Conservation (phyloP, 2,113 vertebrate genomes). For the Neoarius graeffei region DNA sequence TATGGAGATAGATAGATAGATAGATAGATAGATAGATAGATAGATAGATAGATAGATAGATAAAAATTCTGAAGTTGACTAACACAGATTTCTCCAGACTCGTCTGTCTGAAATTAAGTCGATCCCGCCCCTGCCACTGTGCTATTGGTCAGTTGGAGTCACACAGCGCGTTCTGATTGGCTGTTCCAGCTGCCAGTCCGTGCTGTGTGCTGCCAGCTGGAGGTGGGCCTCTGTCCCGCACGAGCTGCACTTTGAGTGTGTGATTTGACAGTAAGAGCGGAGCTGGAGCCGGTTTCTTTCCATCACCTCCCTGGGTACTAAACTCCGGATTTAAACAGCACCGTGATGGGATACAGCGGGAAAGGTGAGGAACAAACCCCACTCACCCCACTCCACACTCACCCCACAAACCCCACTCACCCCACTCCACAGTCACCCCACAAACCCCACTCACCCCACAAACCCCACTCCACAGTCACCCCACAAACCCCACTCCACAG, state of each 20-base stretch:
- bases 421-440: too few species aligned
- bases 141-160: constrained; percentile 32
- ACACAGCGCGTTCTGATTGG: constrained; percentile 30
- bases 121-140: constrained; percentile 23
- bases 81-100: not conserved
- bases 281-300: not conserved
- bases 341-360: constrained; percentile 29
- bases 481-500: too few species aligned
- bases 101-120: not conserved
- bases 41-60: not conserved
- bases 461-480: too few species aligned
- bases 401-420: not conserved
- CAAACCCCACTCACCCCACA: too few species aligned
- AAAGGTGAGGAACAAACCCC: constrained; percentile 40
- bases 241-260: constrained; percentile 37
- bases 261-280: not conserved
- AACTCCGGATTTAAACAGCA: not conserved
- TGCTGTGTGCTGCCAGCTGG: constrained; percentile 46
- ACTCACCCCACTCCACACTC: not conserved
- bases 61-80: not conserved
- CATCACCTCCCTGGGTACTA: not conserved
- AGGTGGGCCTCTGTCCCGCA: constrained; percentile 36
- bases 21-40: not conserved
- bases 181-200: constrained; percentile 32
- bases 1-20: not conserved